A percentile compares a stretch with the other conserved stretches of the same genome.
Conservation (phyloP, 2,888 invertebrate species). For the Tribolium freemani region DNA sequence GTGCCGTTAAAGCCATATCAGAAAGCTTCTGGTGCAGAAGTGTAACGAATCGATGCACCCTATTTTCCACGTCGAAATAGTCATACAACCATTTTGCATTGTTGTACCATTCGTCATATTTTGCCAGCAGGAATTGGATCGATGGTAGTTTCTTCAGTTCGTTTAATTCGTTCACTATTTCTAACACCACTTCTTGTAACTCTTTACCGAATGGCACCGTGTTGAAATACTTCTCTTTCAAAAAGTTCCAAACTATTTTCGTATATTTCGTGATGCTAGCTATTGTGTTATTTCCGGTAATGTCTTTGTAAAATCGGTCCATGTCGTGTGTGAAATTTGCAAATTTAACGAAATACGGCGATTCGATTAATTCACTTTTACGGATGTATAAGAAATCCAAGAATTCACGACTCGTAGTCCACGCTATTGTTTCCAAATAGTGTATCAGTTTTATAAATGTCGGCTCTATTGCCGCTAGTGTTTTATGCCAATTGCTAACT, state of each 20-base stretch:
- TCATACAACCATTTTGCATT: slow-evolving; percentile 81
- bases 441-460: slow-evolving; percentile 82
- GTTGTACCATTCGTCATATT: slow-evolving; percentile 74
- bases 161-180: slow-evolving; percentile 75
- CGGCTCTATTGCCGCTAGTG: slow-evolving; percentile 82
- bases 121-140: slow-evolving; percentile 72
- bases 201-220: slow-evolving; percentile 79
- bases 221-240: slow-evolving; percentile 78
- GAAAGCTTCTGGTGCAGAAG: slow-evolving; percentile 79
- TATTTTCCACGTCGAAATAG: slow-evolving; percentile 81
- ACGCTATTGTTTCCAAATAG: slow-evolving; percentile 80
- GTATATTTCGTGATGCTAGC: slow-evolving; percentile 86
- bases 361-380: slow-evolving; percentile 83
- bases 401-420: slow-evolving; percentile 81
- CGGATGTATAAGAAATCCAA: slow-evolving; percentile 86
- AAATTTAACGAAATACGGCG: slow-evolving; percentile 85
- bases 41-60: slow-evolving; percentile 75
- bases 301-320: slow-evolving; percentile 83
- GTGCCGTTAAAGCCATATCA: slow-evolving; percentile 82
- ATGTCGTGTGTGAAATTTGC: slow-evolving; percentile 85
- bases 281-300: slow-evolving; percentile 82
- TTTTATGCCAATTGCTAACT: slow-evolving; percentile 80
- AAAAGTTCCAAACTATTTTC: slow-evolving; percentile 75
- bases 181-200: slow-evolving; percentile 74
- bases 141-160: slow-evolving; percentile 75